These are phyloP conservation scores for Helicolenus hilgendorfi DNA, from an alignment of 2,797 vertebrate species.

Conservation along the genomic window DNA sequence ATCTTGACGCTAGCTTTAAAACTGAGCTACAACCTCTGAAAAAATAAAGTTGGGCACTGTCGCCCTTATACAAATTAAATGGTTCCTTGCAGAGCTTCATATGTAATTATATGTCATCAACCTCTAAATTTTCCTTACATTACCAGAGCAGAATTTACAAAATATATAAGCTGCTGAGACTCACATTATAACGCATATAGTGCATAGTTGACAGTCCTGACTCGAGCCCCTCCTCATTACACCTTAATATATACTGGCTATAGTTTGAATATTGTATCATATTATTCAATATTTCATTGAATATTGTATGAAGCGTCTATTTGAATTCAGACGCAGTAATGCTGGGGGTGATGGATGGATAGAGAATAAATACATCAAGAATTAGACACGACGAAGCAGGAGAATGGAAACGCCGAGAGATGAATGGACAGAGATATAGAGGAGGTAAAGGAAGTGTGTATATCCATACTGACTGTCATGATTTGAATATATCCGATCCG, in stretches of 20 bases:
- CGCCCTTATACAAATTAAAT: neutral
- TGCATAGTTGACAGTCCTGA: conserved; percentile 1
- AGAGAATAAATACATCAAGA: conserved; percentile 33
- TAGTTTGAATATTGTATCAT: conserved; percentile 56
- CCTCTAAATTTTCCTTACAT: neutral
- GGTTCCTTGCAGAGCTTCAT: neutral
- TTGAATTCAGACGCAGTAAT: conserved; percentile 43
- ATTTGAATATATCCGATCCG: neutral
- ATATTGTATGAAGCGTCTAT: conserved; percentile 62
- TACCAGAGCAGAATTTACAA: neutral
- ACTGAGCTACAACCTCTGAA: no score
- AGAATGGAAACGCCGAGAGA: neutral
- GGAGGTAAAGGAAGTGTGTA: neutral
- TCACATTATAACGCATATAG: neutral
- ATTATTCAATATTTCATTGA: conserved; percentile 52
- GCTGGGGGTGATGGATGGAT: conserved; percentile 1
- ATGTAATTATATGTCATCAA: neutral
- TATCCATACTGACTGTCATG: neutral
- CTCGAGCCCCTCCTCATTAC: conserved; percentile 38
- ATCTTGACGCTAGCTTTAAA: no score
- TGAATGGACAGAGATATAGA: neutral
- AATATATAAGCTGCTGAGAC: neutral
- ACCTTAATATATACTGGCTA: conserved; percentile 31
- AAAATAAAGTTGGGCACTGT: no score
- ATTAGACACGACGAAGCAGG: neutral